Conservation (phyloP, 2,888 invertebrate species). For the Polymixis flavicincta region DNA sequence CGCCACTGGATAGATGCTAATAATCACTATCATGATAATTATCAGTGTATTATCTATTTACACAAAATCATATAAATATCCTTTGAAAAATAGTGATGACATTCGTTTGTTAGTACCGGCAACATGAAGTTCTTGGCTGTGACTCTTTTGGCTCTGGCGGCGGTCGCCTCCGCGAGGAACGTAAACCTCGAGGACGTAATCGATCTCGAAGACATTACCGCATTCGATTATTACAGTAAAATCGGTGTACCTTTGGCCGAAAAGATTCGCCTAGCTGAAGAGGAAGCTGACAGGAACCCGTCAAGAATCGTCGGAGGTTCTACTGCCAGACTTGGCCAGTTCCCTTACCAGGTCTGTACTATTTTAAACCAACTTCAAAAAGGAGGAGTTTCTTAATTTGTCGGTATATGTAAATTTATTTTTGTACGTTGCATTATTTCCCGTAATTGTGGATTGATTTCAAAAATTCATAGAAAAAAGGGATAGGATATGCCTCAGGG, state of each 20-base stretch:
- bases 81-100: not conserved
- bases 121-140: slow-evolving; percentile 50
- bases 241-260: slow-evolving; percentile 66
- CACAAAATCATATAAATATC: slow-evolving; percentile 20
- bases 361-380: not conserved
- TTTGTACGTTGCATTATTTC: too few relatives aligned
- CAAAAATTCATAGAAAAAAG: too few relatives aligned
- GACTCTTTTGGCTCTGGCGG: slow-evolving; percentile 57
- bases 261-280: slow-evolving; percentile 58
- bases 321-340: slow-evolving; percentile 55
- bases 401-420: too few relatives aligned
- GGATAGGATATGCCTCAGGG: too few relatives aligned
- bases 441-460: too few relatives aligned
- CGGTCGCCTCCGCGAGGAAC: slow-evolving; percentile 49
- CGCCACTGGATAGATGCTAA: too few relatives aligned
- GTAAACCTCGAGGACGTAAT: slow-evolving; percentile 46
- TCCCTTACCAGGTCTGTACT: slow-evolving; percentile 65
- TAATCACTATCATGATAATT: too few relatives aligned
- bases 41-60: too few relatives aligned
- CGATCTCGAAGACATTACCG: slow-evolving; percentile 57
- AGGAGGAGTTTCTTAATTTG: too few relatives aligned
- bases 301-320: slow-evolving; percentile 67
- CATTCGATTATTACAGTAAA: slow-evolving; percentile 63
- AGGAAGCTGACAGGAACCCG: slow-evolving; percentile 35
- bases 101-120: not conserved